These are phyloP conservation scores for Colius striatus DNA, from an alignment of 2,113 vertebrate genomes.

Conservation along the genomic window DNA sequence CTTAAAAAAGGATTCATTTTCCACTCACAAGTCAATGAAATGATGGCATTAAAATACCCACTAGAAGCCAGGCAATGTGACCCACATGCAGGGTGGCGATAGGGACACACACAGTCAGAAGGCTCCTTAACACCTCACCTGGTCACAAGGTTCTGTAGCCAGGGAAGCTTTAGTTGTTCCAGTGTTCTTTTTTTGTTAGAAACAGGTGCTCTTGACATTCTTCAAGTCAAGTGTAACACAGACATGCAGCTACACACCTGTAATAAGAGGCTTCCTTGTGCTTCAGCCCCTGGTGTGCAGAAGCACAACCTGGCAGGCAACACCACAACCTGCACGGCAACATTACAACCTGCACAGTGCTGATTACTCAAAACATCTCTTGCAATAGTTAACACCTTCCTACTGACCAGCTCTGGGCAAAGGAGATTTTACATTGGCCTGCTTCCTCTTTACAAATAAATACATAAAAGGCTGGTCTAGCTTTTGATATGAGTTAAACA, in stretches of 20 bases:
- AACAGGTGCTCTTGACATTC: neutral
- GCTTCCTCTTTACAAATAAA: conserved; percentile 21
- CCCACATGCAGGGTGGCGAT: neutral
- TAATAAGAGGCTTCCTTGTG: rapidly evolving
- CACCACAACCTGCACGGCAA: neutral
- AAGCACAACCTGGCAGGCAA: neutral
- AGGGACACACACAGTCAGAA: neutral
- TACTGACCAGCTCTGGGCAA: neutral
- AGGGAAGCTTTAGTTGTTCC: neutral
- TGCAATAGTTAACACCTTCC: neutral
- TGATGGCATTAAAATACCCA: neutral
- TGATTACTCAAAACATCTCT: neutral
- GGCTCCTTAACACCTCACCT: neutral
- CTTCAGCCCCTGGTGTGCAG: neutral
- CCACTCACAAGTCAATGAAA: neutral
- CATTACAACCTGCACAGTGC: neutral
- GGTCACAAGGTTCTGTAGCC: neutral
- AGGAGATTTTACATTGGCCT: neutral
- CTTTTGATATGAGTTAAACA: conserved; percentile 24
- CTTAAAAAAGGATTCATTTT: neutral
- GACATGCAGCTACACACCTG: neutral
- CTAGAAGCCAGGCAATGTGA: neutral
- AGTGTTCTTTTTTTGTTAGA: neutral
- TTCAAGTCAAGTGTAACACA: neutral
- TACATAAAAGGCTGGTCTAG: neutral